Conservation (phyloP, 1,140 invertebrate genomes). For the Ridgeia piscesae region DNA sequence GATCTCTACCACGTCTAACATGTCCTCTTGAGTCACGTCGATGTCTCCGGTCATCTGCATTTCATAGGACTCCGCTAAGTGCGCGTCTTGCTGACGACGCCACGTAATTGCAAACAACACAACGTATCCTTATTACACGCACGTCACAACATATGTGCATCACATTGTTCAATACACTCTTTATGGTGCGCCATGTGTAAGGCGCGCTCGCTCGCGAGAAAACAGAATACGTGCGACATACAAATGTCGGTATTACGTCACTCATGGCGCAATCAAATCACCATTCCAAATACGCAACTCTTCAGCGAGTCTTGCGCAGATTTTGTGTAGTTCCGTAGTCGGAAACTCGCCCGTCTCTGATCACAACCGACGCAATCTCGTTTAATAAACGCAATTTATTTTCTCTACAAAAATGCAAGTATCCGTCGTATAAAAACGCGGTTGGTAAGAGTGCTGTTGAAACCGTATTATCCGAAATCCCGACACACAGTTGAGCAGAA, state of each 20-base stretch:
- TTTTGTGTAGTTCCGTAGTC: background rate
- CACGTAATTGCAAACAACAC: background rate
- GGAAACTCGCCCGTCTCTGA: background rate
- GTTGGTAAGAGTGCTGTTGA: background rate
- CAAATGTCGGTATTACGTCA: background rate
- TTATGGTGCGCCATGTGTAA: background rate
- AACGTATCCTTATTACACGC: background rate
- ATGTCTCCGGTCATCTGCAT: background rate
- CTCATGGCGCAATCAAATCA: background rate
- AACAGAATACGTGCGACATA: background rate
- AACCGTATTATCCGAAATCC: background rate
- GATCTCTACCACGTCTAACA: background rate
- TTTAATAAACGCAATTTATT: background rate
- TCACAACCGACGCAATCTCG: background rate
- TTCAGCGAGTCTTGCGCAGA: background rate
- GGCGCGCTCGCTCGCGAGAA: background rate
- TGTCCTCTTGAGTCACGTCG: background rate
- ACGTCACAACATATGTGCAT: background rate
- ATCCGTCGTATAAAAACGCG: background rate
- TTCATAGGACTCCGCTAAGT: background rate
- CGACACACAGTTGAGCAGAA: background rate
- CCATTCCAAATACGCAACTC: background rate
- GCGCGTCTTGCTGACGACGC: background rate
- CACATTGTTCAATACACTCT: background rate
- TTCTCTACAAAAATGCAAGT: background rate